phyloP scores from a whole-genome alignment of 2,888 invertebrate species.

The Prosapia bicincta region DNA sequence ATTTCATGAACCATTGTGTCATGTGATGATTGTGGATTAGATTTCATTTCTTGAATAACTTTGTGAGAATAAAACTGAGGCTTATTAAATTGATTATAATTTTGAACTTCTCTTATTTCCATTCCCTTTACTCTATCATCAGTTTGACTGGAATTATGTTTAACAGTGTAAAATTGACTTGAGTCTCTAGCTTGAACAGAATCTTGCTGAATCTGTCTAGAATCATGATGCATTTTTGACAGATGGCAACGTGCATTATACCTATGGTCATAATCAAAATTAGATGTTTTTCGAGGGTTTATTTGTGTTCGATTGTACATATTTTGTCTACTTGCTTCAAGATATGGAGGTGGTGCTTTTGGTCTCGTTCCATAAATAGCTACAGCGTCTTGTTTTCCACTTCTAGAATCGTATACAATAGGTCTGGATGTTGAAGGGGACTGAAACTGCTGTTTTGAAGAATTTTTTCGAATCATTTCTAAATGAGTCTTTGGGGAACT shows the following conservation, averaged over 20 bases:
- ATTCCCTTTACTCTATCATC: not conserved
- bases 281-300: not conserved
- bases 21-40: not conserved
- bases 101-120: not conserved
- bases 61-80: not conserved
- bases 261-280: not conserved
- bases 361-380: slow-evolving; percentile 8
- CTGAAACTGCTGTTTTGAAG: not conserved
- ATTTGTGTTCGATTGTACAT: not conserved
- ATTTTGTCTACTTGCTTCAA: not conserved
- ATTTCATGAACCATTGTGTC: not conserved
- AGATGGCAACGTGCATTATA: not conserved
- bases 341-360: slow-evolving; percentile 10
- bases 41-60: not conserved
- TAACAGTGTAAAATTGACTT: not conserved
- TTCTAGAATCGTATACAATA: slow-evolving; percentile 17
- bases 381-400: slow-evolving; percentile 4
- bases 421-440: not conserved
- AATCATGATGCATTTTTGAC: not conserved
- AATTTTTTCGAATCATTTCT: not conserved
- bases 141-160: not conserved
- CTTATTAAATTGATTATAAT: slow-evolving; percentile 9
- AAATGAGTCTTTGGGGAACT: not conserved
- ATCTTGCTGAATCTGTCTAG: not conserved
- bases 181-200: not conserved